These are phyloP conservation scores for Ammodramus savannarum DNA, from an alignment of 2,113 vertebrate genomes.

Conservation along the genomic window DNA sequence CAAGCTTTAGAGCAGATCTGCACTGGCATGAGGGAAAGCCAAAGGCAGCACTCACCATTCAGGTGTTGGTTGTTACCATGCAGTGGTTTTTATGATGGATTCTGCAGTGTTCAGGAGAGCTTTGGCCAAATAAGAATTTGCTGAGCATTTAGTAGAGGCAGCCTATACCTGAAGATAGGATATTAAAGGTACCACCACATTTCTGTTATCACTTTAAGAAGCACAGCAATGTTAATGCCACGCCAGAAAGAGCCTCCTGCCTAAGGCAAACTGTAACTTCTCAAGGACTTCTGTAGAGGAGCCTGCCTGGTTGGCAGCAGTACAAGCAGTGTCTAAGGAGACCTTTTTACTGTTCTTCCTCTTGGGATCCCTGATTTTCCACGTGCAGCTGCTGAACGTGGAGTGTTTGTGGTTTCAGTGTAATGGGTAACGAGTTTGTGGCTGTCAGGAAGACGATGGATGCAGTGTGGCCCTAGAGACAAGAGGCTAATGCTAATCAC, in stretches of 20 bases:
- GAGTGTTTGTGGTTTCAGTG: not conserved
- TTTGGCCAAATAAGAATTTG: not conserved
- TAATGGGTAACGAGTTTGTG: not conserved
- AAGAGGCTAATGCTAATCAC: not conserved
- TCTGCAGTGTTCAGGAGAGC: not conserved
- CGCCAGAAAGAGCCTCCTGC: not conserved
- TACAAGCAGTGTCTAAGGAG: not conserved
- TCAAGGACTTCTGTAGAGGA: not conserved
- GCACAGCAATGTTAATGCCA: not conserved
- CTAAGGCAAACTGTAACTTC: not conserved
- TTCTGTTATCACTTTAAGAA: not conserved
- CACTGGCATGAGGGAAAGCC: not conserved
- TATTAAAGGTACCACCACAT: not conserved
- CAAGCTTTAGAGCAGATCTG: not conserved
- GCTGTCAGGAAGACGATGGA: not conserved
- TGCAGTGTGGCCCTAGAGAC: not conserved
- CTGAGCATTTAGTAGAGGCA: not conserved
- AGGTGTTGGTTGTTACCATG: not conserved
- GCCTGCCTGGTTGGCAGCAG: not conserved
- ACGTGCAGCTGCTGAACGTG: not conserved
- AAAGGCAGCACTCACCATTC: not conserved
- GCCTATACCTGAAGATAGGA: not conserved
- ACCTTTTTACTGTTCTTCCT: not conserved
- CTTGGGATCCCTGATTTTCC: not conserved
- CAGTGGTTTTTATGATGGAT: not conserved